Evolutionary conservation across 1,140 invertebrate genomes (phyloP), one percentile per base, ranked within the genome.

Genomic region (Solenopsis invicta): DNA sequence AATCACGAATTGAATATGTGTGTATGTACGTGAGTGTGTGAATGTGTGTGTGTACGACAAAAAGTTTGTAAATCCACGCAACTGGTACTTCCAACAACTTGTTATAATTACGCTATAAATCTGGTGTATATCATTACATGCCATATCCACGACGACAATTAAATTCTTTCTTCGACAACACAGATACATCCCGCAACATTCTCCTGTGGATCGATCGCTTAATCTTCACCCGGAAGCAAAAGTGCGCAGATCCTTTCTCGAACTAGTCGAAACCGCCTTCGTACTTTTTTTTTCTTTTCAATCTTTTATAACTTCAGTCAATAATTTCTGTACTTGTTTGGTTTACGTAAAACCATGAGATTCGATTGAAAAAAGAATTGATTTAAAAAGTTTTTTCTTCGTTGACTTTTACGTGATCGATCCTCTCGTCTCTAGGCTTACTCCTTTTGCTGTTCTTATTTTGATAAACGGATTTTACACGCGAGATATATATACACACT

Each of bases 401-500:
- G 9, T 71, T 71, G 16, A 71, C 45, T 0, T 59, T 75, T 81
- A 24, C 12, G 37, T 59, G 54, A 74, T 91, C 89, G 91, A 91
- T 90, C 85, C 71, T 80, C 72, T 91, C 86, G 84, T 89, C 74
- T 91, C 89, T 93, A 94, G 61, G 56, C 56, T 90, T 90, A 90
- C 18, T 48, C 62, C 13, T 87, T 91, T 88, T 78, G 62, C 59
- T 54, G 41, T 89, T 95, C 93, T 95, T 93, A 94, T 94, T 94
- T 94, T 94, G 91, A 94, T 94, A 94, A 90, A 93, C 88, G 90
- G 92, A 94, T 94, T 94, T 94, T 93, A 94, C 92, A 86, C 92
- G 92, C 29, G n/a, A 71, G 13, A 94, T 88, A 92, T 93, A 41
- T 8, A 41, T 8, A 41, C 41, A 41, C 3, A 41, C 41, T 29